Conservation (phyloP, 2,888 invertebrate species). For the Catocala nupta region DNA sequence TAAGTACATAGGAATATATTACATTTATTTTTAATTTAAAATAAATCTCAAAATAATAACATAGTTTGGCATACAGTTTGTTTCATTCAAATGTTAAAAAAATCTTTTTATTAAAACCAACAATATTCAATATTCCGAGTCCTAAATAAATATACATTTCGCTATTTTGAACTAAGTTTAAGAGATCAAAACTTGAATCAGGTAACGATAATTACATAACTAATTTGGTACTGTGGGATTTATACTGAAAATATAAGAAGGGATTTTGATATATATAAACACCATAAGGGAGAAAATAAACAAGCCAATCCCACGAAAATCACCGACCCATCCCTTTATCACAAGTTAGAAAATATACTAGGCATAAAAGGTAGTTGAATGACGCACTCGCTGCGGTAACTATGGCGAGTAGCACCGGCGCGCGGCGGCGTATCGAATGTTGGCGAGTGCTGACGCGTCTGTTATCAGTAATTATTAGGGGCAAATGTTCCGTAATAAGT, state of each 20-base stretch:
- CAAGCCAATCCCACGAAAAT: constrained; percentile 69
- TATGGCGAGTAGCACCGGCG: constrained; percentile 18
- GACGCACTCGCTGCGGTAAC: constrained; percentile 29
- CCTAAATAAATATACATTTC: constrained; percentile 70
- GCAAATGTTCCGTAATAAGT: constrained; percentile 49
- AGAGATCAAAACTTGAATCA: constrained; percentile 85
- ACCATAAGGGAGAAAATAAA: constrained; percentile 50
- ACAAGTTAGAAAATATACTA: constrained; percentile 51
- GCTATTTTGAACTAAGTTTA: constrained; percentile 77
- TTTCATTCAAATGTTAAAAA: constrained; percentile 56
- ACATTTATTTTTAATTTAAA: constrained; percentile 54
- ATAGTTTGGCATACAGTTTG: constrained; percentile 76
- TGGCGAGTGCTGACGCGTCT: constrained; percentile 34
- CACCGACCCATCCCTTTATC: constrained; percentile 71
- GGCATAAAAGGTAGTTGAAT: constrained; percentile 10
- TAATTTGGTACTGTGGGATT: constrained; percentile 56
- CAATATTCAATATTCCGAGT: constrained; percentile 62
- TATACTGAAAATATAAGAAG: constrained; percentile 35
- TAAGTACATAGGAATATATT: constrained; percentile 69
- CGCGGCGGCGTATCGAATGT: constrained; percentile 29
- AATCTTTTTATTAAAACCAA: constrained; percentile 60
- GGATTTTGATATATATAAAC: constrained; percentile 39
- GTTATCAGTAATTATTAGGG: constrained; percentile 49
- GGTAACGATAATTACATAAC: constrained; percentile 72
- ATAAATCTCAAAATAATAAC: constrained; percentile 81